Evolutionary conservation across 2,888 invertebrate genomes (phyloP), one percentile per base, ranked within the genome.

Genomic region (Fragum whitleyi): DNA sequence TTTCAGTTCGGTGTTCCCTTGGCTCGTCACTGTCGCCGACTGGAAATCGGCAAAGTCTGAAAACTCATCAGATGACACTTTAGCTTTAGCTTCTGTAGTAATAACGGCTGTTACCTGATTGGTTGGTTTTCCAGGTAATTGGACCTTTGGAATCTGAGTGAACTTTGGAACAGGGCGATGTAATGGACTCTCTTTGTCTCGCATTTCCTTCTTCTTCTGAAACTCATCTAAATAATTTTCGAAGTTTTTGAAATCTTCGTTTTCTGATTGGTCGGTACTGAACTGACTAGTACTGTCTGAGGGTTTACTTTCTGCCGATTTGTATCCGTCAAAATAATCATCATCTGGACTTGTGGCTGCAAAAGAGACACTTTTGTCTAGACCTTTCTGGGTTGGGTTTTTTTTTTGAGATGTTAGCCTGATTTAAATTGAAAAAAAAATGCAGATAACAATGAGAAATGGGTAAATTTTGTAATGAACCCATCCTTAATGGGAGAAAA

Each of bases 231-330:
- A 86, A 71, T 92, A 92, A 28, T 85, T 87, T 69, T 92, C 92
- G 81, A 92, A 89, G 79, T 88, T 89, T 39, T 88, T 87, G 74
- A 92, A 90, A 61, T 92, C 92, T 68, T 92, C 92, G 21, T 87
- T 90, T 77, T 92, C 92, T 9, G 91, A 91, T 72, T 91, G 91
- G 72, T 92, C 92, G 9, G 91, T 91, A 62, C 90, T 91, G 68
- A 91, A 87, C 77, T 90, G 90, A 79, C 91, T 91, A n/a, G 88
- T 86, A 69, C 86, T 86, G 82, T 91, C 91, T 72, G 88, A 88
- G 0, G 87, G 88, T 74, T 89, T 89, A 68, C 90, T 89, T 61
- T 86, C 88, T 7, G 88, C 88, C 11, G 89, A 89, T 67, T 90
- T 89, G 68, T 89, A 91, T 67, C 91, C 92, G 47, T 91, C 91